A percentile compares a stretch with the other conserved stretches of the same genome.
Conservation (phyloP, 2,797 vertebrate genomes). For the Anguilla pacifica region DNA sequence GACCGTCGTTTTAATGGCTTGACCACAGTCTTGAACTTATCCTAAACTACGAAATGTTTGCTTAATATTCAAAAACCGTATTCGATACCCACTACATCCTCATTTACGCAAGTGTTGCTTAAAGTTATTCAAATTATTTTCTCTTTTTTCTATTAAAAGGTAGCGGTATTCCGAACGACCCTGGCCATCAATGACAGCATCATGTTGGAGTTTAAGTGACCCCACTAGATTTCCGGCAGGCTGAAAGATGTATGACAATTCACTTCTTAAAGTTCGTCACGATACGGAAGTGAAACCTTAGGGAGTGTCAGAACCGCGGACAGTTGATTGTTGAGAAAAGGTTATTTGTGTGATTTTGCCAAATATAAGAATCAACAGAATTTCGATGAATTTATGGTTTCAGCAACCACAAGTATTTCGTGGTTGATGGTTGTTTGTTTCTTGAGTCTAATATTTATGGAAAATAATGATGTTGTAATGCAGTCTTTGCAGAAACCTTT, state of each 20-base stretch:
- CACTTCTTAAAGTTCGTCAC: not conserved
- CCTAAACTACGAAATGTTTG: not conserved
- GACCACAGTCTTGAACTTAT: not conserved
- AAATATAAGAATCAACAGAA: not conserved
- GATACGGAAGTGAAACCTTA: not conserved
- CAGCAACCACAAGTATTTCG: not conserved
- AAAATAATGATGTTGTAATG: not conserved
- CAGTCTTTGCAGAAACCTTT: constrained; percentile 19
- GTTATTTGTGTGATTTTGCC: not conserved
- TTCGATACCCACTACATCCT: not conserved
- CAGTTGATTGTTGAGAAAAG: constrained; percentile 20
- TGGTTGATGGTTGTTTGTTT: not conserved
- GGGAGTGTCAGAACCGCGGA: constrained; percentile 43
- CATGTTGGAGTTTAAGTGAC: not conserved
- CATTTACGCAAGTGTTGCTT: not conserved
- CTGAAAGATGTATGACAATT: not conserved
- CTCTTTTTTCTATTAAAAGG: not conserved
- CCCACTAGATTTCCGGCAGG: not conserved
- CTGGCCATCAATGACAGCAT: not conserved
- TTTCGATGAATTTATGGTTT: not conserved
- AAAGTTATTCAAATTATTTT: not conserved
- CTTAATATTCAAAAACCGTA: not conserved
- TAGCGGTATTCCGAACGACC: not conserved
- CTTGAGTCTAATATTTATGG: not conserved
- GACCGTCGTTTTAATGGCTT: not conserved